phyloP scores from a whole-genome alignment of 2,113 vertebrate genomes.

The Corynorhinus townsendii region DNA sequence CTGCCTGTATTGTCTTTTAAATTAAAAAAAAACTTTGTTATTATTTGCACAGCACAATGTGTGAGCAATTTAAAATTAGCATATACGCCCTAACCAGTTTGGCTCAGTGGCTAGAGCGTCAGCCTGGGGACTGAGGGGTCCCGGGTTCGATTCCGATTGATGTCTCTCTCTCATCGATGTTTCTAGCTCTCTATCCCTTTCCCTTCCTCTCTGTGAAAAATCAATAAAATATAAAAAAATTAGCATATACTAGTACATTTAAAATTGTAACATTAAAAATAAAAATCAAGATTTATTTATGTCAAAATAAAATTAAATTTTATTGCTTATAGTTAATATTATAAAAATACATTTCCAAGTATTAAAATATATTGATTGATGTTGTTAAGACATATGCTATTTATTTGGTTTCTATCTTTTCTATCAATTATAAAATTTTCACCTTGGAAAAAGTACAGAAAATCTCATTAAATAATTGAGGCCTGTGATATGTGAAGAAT shows the following conservation, averaged over 20 bases:
- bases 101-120: too few relatives aligned
- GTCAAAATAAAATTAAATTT: not conserved
- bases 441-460: not conserved
- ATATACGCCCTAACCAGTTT: too few relatives aligned
- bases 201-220: too few relatives aligned
- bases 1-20: not conserved
- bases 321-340: not conserved
- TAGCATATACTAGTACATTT: not conserved
- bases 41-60: not conserved
- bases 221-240: too few relatives aligned
- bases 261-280: not conserved
- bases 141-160: too few relatives aligned
- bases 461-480: not conserved
- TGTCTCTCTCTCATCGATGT: too few relatives aligned
- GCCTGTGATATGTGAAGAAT: not conserved
- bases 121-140: too few relatives aligned
- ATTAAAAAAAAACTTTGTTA: not conserved
- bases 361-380: not conserved
- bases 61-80: slow-evolving; percentile 20
- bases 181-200: too few relatives aligned
- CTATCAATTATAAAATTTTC: not conserved
- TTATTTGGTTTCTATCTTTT: not conserved
- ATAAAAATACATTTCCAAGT: not conserved
- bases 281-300: not conserved
- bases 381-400: not conserved